These are phyloP conservation scores for Oscheius myriophilus DNA, from an alignment of 2,888 invertebrate genomes.

Conservation along the genomic window DNA sequence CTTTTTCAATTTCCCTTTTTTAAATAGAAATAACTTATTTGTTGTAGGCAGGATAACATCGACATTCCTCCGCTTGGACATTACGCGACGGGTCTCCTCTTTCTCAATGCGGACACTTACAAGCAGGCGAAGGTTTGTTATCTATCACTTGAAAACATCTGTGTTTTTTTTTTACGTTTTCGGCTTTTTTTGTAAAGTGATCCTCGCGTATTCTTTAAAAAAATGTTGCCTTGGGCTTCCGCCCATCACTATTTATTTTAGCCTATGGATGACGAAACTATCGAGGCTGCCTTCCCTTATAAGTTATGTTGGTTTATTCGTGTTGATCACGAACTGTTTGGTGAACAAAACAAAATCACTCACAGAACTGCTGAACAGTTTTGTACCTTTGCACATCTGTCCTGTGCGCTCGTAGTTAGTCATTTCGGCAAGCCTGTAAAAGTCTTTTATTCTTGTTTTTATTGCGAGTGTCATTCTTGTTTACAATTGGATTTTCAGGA, in stretches of 20 bases:
- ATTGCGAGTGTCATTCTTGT: no score
- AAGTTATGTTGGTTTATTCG: no score
- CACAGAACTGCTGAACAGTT: no score
- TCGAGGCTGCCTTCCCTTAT: no score
- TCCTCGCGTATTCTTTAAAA: background rate
- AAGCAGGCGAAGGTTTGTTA: conserved; percentile 65
- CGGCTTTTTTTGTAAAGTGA: no score
- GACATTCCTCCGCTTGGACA: conserved; percentile 86
- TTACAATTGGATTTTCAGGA: conserved; percentile 67
- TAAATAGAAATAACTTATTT: conserved; percentile 13
- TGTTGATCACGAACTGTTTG: background rate
- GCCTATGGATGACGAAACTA: no score
- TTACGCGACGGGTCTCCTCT: conserved; percentile 96
- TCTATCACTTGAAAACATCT: no score
- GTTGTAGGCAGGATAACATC: conserved; percentile 73
- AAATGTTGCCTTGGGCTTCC: background rate
- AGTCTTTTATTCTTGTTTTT: no score
- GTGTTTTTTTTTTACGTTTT: no score
- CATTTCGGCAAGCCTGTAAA: no score
- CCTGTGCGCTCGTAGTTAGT: background rate
- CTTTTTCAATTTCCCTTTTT: background rate
- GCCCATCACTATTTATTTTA: no score
- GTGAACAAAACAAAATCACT: background rate
- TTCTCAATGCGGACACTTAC: conserved; percentile 78
- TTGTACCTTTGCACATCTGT: no score